Conservation (phyloP, 2,797 vertebrate genomes). For the Astyanax mexicanus region DNA sequence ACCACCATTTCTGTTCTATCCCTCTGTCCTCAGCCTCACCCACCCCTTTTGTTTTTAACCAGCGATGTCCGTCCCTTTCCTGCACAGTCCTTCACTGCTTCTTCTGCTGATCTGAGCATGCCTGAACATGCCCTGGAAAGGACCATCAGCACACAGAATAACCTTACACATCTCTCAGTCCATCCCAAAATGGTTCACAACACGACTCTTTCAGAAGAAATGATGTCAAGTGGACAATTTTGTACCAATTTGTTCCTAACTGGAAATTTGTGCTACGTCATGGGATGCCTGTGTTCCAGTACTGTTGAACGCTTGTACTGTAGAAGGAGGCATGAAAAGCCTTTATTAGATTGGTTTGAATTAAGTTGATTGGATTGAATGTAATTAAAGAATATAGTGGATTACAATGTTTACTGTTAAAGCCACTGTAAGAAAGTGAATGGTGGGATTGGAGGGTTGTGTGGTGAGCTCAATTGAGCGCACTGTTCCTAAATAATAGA, state of each 20-base stretch:
- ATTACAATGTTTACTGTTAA: slow-evolving; percentile 13
- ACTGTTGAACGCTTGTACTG: not conserved
- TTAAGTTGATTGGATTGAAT: not conserved
- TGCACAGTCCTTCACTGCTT: not conserved
- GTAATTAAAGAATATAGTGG: slow-evolving; percentile 7
- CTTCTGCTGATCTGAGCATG: slow-evolving; percentile 24
- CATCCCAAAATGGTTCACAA: slow-evolving; percentile 11
- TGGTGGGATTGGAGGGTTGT: not conserved
- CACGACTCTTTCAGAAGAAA: not conserved
- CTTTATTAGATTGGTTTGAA: not conserved
- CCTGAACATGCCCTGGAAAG: slow-evolving; percentile 32
- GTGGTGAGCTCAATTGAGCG: not conserved
- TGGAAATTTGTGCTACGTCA: not conserved
- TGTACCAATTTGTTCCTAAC: not conserved
- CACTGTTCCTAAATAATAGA: not conserved
- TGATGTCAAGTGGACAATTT: not conserved
- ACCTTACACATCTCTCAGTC: slow-evolving; percentile 13
- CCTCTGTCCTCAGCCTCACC: not conserved
- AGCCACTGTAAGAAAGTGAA: not conserved
- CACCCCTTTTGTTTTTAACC: not conserved
- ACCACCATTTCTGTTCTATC: slow-evolving; percentile 3
- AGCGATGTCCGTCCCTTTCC: not conserved
- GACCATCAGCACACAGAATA: not conserved
- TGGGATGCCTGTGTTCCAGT: not conserved
- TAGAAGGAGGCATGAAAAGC: not conserved